phyloP scores from a whole-genome alignment of 2,888 invertebrate genomes.

The Dasypogon diadema region DNA sequence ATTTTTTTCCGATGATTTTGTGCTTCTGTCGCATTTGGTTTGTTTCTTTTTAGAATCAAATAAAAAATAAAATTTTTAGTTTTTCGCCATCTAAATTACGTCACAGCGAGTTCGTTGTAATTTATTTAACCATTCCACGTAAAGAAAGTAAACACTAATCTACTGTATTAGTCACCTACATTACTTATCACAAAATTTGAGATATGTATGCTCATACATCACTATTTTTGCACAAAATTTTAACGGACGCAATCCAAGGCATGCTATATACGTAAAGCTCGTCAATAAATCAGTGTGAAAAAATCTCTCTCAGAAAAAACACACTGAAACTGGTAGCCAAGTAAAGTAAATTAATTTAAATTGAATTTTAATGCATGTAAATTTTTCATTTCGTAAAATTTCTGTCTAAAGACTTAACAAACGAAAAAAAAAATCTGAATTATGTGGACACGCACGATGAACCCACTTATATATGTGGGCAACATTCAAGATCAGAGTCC shows the following conservation, averaged over 20 bases:
- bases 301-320: constrained; percentile 27
- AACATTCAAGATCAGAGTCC: neutral
- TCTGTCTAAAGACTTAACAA: neutral
- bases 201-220: constrained; percentile 4
- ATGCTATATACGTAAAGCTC: constrained; percentile 17
- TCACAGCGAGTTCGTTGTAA: too few species aligned
- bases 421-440: constrained; percentile 9
- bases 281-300: constrained; percentile 30
- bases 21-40: too few species aligned
- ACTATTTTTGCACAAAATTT: constrained; percentile 38
- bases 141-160: neutral
- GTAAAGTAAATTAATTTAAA: constrained; percentile 68
- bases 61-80: too few species aligned
- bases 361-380: constrained; percentile 68
- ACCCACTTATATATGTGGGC: constrained; percentile 21
- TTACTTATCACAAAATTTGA: neutral
- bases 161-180: neutral
- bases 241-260: constrained; percentile 13
- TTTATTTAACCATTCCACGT: too few species aligned
- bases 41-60: too few species aligned
- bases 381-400: constrained; percentile 62
- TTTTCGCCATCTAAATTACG: too few species aligned
- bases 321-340: constrained; percentile 63
- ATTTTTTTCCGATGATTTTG: too few species aligned
- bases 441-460: constrained; percentile 28